Base-by-base conservation (phyloP, 2,113 vertebrate species). In the Ptychochromis oligacanthus region DNA sequence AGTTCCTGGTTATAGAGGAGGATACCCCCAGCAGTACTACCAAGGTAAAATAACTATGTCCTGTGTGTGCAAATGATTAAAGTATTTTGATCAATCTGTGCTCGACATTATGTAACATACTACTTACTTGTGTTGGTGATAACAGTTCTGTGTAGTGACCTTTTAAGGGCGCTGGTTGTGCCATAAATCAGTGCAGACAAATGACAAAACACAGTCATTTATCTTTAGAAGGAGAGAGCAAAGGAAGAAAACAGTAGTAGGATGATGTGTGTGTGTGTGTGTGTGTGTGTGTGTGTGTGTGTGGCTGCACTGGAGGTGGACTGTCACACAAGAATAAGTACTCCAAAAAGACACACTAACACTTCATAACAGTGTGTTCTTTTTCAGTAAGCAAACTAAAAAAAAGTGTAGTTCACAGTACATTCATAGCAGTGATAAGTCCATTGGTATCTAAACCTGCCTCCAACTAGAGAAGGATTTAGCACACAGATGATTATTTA, bases 1-100 rank as follows among this genome's bases (percentile, higher is more conserved):
- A 3, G 89, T 14, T 61, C 94, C 93, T 61, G 93, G 91, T 67
- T 95, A 94, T 82, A 92, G 91, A 82, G 93, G 89, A 72, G 92
- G 91, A 80, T 95, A 92, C 85, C 95, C 92, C 59, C 94, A 94
- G 46, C 96, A 94, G 80, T 90, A 83, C 60, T 93, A 91, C 81
- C 95, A 80, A 94, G 95, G 95, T 96, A 91, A 14, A 20, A 59
- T 3, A 38, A 34, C 40, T 78, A 43, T 40, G 36, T 20, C 13
- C 20, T 34, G 10, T 56, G n/a, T 72, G 34, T 3, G 38, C 15
- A 72, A 26, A 65, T 65, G 52, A 36, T 62, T 12, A 17, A 31
- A 46, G 7, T 17, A 34, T 15, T 10, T 54, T 34, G 34, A 46
- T 76, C 6, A 57, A 20, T 20, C 13, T 15, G 61, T 55, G 15